Percentiles rank a stretch among this genome's conserved stretches.
Conservation (phyloP, 2,113 vertebrate genomes). For the Muntiacus muntjak region DNA sequence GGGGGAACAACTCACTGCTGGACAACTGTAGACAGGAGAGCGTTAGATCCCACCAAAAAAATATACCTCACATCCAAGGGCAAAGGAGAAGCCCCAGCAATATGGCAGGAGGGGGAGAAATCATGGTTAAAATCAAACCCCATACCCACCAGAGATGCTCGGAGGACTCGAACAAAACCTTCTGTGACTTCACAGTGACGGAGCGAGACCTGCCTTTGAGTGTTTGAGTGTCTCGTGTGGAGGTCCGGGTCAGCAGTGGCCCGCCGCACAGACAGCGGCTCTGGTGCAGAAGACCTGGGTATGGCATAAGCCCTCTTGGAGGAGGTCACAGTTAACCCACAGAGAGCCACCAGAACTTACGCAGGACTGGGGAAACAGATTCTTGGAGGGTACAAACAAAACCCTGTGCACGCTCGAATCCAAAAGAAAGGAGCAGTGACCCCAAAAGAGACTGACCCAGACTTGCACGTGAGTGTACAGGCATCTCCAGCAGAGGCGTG, state of each 20-base stretch:
- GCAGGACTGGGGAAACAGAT: neutral
- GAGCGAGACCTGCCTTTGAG: neutral
- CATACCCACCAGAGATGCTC: neutral
- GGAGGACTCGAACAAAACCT: neutral
- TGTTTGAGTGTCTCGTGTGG: neutral
- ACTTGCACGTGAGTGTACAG: neutral
- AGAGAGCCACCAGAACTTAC: accelerated
- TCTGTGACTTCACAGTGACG: neutral
- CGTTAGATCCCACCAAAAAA: neutral
- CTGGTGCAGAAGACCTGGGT: neutral
- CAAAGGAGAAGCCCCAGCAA: neutral
- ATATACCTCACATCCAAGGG: neutral
- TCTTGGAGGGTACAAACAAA: neutral
- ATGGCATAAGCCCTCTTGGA: neutral
- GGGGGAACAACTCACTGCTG: neutral
- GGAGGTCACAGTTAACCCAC: neutral
- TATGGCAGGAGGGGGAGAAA: neutral
- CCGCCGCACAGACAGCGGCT: neutral
- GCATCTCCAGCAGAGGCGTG: neutral
- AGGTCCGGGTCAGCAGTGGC: neutral
- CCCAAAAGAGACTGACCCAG: neutral
- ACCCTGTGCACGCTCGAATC: neutral
- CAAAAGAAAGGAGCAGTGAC: neutral
- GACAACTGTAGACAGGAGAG: neutral
- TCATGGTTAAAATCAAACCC: neutral